Base-by-base conservation (phyloP, 1,140 invertebrate genomes). In the Aethina tumida region DNA sequence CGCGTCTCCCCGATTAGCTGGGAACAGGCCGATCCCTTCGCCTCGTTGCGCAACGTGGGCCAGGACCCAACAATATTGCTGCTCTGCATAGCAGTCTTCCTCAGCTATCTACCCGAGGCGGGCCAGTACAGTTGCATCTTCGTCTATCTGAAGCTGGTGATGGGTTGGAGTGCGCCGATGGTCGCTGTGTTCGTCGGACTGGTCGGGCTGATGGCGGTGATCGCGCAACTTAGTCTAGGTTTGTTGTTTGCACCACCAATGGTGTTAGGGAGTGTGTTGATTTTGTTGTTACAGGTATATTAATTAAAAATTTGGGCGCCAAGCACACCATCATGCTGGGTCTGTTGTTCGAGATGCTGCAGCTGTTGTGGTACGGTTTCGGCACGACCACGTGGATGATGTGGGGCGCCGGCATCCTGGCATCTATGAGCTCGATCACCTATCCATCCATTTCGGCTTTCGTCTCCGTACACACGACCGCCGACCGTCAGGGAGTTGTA, bases 61-160 rank as follows among this genome's bases (percentile, higher is more conserved):
- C 86, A 92, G 53, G 96, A 99, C 63, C 81, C 87, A 49, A 94
- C 94, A 38, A 93, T 99, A 53, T 69, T 98, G 45, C 86, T 98
- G 75, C 74, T 99, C 45, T 97, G 94, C 68, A 82, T 96, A 41
- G 89, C 95, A 15, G 95, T 99, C 45, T 94, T 99, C 63, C 73
- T 99, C 25, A 97, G 93, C 16, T 98, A 99, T 68, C 69, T 99
- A 49, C 95, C 96, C n/a, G 97, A 99, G 65, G 85, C 85, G 18
- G 95, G 95, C 42, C 91, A 98, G 68, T 99, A 99, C 68, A 98
- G 95, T 39, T 98, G 95, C 69, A 98, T 99, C 69, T 99, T 99
- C 71, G 95, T 99, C 50, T 99, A 99, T 68, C 75, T 99, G 28
- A 93, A 91, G 70, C 73, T 99, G 53, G 93, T 97, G 47, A 95